Base-by-base conservation (phyloP, 2,888 invertebrate genomes). In the Acleris laterana region DNA sequence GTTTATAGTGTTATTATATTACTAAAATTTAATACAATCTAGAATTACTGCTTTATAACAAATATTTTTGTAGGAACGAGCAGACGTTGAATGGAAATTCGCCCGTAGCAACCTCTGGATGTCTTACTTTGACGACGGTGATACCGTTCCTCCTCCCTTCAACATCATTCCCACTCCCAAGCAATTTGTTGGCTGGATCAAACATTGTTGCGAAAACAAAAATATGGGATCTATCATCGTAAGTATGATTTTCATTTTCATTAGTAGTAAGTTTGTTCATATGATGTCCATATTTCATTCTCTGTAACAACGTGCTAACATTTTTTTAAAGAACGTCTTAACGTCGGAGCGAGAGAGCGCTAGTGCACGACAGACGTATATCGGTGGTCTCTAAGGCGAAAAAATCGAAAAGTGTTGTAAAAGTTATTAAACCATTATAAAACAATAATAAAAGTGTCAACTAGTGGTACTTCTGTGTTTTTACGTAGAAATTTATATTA, bases 81-180 rank as follows among this genome's bases (percentile, higher is more conserved):
- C 98, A 3, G 99, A 99, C 80, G 96, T 96, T 0, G 99, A 99
- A 90, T 99, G 99, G 99, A 99, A 99, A 88, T 99, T 99, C 81
- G 99, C 99, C 0, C 94, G 99, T 56, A 98, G 98, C 72, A 97
- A 97, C 82, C 92, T 99, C 53, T 99, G 99, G 99, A 98, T 99
- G 94, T 98, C 98, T 76, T 99, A 98, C 87, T 99, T 99, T 81
- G 98, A 98, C 75, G 97, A 96, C 69, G 97, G 97, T 0, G 97
- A 97, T 74, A 98, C 98, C 0, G 95, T 99, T 0, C 99, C 99
- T 0, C 96, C 98, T 0, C 99, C 99, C 0, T 99, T 99, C 88
- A 99, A 99, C 85, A 95, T 99, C 76, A 95, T 98, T 60, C 99
- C 99, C 5, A 97, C 97, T 0, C 95, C 96, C 0, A 98, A 98